Base-by-base conservation (phyloP, 2,113 vertebrate species). In the Callocephalon fimbriatum region DNA sequence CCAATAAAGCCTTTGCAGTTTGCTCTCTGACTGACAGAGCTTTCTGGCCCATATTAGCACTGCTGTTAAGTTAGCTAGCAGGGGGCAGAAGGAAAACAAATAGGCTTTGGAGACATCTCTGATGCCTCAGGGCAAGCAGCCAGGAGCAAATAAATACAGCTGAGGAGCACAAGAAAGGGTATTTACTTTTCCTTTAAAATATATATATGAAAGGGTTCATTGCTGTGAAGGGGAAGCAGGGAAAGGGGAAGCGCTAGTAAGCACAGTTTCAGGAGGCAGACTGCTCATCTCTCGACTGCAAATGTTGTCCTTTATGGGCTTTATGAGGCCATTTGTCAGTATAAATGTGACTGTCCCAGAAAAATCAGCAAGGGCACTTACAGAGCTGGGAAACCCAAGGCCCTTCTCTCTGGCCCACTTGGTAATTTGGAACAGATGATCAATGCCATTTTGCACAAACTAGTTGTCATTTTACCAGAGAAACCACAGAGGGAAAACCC, bases 91-190 rank as follows among this genome's bases (percentile, higher is more conserved):
- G 65, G 88, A 97, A 97, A 96, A 96, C 91, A 97, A 90, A 97
- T 50, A 94, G 91, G 86, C 93, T 94, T 93, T 95, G 67, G 71
- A 96, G 90, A 88, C 75, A 94, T 82, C 75, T 76, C 92, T 84
- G 66, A 71, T 89, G 92, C 94, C 70, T 86, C 29, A 31, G 71
- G 93, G 97, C 94, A 94, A 84, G 90, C 90, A 61, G 92, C 94
- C 94, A 97, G 92, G 27, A 96, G 51, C 86, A 94, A 96, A 97
- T 95, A 96, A 95, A 96, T 97, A 94, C 89, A 94, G 95, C 93
- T 92, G 93, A 96, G 78, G 67, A 95, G 81, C 87, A 88, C 89
- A 96, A 93, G 84, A 93, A 96, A 91, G 84, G 86, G 86, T 88
- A 88, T 95, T 96, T 97, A 86, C 88, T 96, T 97, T 95, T 88